A percentile compares a stretch with the other conserved stretches of the same genome.
Evolutionary conservation across 2,888 invertebrate species (phyloP).

Genomic region (Yponomeuta malinellus): DNA sequence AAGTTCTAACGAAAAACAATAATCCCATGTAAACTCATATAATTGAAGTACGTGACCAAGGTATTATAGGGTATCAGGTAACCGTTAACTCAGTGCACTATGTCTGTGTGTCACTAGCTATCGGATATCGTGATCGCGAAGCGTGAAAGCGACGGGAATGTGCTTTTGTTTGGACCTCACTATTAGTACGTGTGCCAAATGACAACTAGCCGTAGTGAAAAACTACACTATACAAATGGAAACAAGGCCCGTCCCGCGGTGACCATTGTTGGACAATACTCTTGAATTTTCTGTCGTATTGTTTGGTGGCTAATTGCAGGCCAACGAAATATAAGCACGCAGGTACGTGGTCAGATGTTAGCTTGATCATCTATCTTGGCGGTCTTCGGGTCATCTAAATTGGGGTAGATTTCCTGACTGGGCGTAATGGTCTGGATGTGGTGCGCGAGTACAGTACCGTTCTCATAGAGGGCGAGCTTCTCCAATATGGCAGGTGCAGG

Average conservation of each 20-base stretch:
- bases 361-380: background rate
- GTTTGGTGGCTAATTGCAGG: background rate
- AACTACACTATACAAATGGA: constrained; percentile 38
- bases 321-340: background rate
- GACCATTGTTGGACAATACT: background rate
- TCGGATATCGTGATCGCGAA: constrained; percentile 55
- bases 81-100: constrained; percentile 27
- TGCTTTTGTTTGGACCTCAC: constrained; percentile 52
- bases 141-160: constrained; percentile 61
- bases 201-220: constrained; percentile 62
- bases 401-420: background rate
- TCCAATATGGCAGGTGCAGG: constrained; percentile 66
- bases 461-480: constrained; percentile 71
- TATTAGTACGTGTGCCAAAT: constrained; percentile 56
- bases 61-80: constrained; percentile 34
- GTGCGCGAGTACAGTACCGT: constrained; percentile 43
- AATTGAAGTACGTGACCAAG: constrained; percentile 6
- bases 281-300: background rate
- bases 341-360: background rate
- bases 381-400: background rate
- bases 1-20: background rate
- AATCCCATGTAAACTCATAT: background rate
- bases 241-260: constrained; percentile 26
- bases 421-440: background rate
- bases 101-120: constrained; percentile 52